Evolutionary conservation across 2,797 vertebrate species (phyloP).

Genomic region (Phrynocephalus forsythii): DNA sequence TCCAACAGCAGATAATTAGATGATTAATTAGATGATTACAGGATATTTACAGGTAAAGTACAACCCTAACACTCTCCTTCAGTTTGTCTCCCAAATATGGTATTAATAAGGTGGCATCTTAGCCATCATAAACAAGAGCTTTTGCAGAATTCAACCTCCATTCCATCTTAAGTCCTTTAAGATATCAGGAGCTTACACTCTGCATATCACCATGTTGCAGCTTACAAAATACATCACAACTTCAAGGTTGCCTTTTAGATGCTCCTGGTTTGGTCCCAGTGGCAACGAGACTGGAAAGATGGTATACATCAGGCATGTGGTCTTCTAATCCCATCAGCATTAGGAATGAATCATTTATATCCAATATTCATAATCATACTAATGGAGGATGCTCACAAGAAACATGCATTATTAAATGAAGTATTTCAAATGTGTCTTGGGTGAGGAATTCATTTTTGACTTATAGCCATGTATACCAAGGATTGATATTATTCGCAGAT

Average conservation of each 20-base stretch:
- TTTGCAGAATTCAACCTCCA: neutral
- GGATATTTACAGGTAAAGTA: neutral
- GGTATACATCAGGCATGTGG: neutral
- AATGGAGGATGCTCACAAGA: slow-evolving; percentile 48
- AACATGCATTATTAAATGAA: slow-evolving; percentile 59
- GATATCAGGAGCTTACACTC: neutral
- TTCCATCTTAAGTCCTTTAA: neutral
- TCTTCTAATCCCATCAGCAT: slow-evolving; percentile 19
- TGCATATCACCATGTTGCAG: neutral
- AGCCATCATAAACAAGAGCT: neutral
- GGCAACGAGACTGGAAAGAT: neutral
- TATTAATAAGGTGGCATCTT: neutral
- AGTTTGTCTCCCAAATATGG: neutral
- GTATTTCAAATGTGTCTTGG: slow-evolving; percentile 46
- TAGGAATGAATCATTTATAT: slow-evolving; percentile 53
- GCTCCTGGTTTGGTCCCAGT: neutral
- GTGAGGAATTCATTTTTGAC: slow-evolving; percentile 54
- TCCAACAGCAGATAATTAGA: neutral
- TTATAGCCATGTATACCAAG: slow-evolving; percentile 59
- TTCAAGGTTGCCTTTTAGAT: neutral
- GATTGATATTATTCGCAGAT: slow-evolving; percentile 49
- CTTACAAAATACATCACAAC: neutral
- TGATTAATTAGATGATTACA: neutral
- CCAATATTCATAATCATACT: slow-evolving; percentile 46
- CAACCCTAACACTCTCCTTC: neutral